phyloP scores from a whole-genome alignment of 2,113 vertebrate genomes.

The Cinclus cinclus region DNA sequence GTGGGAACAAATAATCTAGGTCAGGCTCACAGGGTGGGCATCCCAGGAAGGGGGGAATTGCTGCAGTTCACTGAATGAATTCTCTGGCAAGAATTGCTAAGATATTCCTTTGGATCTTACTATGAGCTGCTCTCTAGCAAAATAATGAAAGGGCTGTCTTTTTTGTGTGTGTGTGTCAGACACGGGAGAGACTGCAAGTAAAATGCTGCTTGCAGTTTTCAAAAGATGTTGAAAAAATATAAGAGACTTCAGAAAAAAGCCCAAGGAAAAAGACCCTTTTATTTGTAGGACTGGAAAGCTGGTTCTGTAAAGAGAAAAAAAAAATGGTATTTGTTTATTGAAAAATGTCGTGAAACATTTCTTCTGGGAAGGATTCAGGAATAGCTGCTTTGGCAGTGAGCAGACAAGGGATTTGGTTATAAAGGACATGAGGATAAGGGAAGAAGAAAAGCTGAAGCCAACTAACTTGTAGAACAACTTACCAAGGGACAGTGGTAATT shows the following conservation, averaged over 20 bases:
- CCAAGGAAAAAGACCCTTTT: background rate
- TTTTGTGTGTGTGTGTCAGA: background rate
- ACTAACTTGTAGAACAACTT: constrained; percentile 24
- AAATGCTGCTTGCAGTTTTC: background rate
- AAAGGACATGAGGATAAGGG: background rate
- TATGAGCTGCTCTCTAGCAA: background rate
- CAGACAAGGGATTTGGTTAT: background rate
- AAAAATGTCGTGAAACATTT: background rate
- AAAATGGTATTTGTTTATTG: background rate
- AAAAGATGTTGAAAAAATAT: background rate
- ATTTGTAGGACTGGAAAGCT: background rate
- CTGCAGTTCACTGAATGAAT: background rate
- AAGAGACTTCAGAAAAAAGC: background rate
- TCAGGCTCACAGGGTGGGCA: constrained; percentile 26
- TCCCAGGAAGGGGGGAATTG: background rate
- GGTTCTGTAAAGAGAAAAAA: background rate
- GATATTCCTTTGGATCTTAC: constrained; percentile 7
- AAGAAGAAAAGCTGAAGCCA: background rate
- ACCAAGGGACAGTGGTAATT: background rate
- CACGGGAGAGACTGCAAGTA: background rate
- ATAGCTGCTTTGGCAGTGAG: background rate
- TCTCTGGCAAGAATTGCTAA: background rate
- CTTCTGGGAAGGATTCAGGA: background rate
- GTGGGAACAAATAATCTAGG: constrained; percentile 59
- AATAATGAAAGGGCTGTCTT: background rate